phyloP scores from a whole-genome alignment of 2,797 vertebrate genomes.

The Rhinogobio ventralis region DNA sequence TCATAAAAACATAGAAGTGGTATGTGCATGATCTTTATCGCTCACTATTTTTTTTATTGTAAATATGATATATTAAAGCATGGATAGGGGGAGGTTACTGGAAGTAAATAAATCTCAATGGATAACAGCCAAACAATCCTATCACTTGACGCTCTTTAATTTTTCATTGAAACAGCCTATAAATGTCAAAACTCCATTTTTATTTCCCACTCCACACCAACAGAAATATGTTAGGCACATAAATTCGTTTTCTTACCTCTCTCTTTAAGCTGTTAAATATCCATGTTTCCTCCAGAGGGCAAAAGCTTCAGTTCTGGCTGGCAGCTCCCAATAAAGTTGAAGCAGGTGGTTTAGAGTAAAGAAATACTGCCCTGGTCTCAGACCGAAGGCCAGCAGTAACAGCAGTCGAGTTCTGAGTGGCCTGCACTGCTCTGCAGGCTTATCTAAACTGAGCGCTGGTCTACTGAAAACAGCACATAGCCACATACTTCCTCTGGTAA shows the following conservation, averaged over 20 bases:
- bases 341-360: not conserved
- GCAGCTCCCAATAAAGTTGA: not conserved
- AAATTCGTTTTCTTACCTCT: slow-evolving; percentile 44
- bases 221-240: not conserved
- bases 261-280: slow-evolving; percentile 26
- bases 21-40: not conserved
- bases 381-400: not conserved
- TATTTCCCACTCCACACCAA: not conserved
- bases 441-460: slow-evolving; percentile 22
- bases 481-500: slow-evolving; percentile 74
- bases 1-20: not conserved
- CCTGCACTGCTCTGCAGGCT: slow-evolving; percentile 12
- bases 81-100: not conserved
- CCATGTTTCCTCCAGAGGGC: slow-evolving; percentile 17
- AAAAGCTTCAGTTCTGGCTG: slow-evolving; percentile 16
- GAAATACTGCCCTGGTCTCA: not conserved
- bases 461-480: slow-evolving; percentile 56
- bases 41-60: not conserved
- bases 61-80: not conserved
- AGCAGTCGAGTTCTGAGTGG: slow-evolving; percentile 11
- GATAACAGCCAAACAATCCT: not conserved
- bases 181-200: not conserved
- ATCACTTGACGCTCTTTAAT: not conserved
- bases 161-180: not conserved
- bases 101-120: not conserved